A percentile compares a stretch with the other conserved stretches of the same genome.
Conservation (phyloP, 2,113 vertebrate species). For the Forbesichthys papilliferus region DNA sequence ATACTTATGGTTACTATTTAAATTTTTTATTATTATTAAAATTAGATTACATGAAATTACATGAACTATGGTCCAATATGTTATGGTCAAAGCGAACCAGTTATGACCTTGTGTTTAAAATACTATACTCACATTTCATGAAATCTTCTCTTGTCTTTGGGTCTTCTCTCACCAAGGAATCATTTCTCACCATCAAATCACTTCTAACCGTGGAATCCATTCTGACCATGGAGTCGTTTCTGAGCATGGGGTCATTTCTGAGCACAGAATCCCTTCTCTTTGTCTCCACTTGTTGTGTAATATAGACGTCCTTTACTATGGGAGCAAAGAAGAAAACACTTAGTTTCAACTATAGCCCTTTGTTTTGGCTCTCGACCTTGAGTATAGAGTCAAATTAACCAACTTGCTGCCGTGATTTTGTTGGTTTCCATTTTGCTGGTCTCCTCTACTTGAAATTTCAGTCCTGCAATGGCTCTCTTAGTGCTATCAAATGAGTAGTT, state of each 20-base stretch:
- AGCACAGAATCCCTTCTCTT: conserved; percentile 15
- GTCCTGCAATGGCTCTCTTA: conserved; percentile 71
- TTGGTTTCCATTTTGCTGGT: conserved; percentile 68
- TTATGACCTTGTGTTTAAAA: neutral
- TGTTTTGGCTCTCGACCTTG: no score
- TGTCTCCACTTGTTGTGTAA: conserved; percentile 55
- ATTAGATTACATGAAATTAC: no score
- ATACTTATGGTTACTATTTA: neutral
- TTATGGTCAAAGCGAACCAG: no score
- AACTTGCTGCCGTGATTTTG: conserved; percentile 74
- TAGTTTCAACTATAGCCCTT: neutral
- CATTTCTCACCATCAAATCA: conserved; percentile 39
- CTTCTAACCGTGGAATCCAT: neutral
- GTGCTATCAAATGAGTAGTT: conserved; percentile 73
- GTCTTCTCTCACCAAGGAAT: conserved; percentile 47
- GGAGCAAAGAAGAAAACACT: neutral
- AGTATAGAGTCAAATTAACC: neutral
- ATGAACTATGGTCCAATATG: no score
- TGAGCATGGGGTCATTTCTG: no score
- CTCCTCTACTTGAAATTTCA: conserved; percentile 78
- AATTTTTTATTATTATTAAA: no score
- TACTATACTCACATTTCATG: conserved; percentile 64
- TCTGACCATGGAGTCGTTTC: no score
- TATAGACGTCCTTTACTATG: conserved; percentile 67
- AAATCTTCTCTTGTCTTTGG: conserved; percentile 71